phyloP scores from a whole-genome alignment of 2,797 vertebrate genomes.

The Manis javanica region DNA sequence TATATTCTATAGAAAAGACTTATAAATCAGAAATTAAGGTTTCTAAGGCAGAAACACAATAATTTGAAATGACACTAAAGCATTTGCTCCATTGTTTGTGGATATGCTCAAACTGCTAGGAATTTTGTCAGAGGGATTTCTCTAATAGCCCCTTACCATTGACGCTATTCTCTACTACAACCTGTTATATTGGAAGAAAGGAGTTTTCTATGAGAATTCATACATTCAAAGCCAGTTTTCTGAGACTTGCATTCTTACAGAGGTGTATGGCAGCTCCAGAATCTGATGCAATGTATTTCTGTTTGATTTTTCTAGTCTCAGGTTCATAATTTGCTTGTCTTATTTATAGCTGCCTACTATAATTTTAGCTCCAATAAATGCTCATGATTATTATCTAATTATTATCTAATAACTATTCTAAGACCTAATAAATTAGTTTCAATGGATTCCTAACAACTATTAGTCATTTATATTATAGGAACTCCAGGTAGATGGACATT shows the following conservation, averaged over 20 bases:
- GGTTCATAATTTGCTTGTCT: slow-evolving; percentile 32
- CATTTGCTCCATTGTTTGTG: background rate
- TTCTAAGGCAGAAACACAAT: slow-evolving; percentile 16
- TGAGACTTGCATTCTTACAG: background rate
- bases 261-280: background rate
- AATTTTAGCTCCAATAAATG: background rate
- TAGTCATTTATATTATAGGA: slow-evolving; percentile 7
- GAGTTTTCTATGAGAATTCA: background rate
- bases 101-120: background rate
- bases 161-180: background rate
- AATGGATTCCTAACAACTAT: background rate
- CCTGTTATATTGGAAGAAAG: background rate
- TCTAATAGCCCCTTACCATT: background rate
- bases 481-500: background rate
- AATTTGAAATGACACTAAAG: slow-evolving; percentile 11
- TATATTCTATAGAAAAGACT: background rate
- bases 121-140: background rate
- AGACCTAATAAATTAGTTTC: slow-evolving; percentile 14
- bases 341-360: background rate
- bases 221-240: background rate
- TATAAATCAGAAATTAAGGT: background rate
- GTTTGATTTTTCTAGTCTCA: slow-evolving; percentile 20
- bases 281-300: background rate
- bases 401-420: background rate
- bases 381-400: background rate